Base-by-base conservation (phyloP, 2,797 vertebrate species). In the Sarcophilus harrisii region DNA sequence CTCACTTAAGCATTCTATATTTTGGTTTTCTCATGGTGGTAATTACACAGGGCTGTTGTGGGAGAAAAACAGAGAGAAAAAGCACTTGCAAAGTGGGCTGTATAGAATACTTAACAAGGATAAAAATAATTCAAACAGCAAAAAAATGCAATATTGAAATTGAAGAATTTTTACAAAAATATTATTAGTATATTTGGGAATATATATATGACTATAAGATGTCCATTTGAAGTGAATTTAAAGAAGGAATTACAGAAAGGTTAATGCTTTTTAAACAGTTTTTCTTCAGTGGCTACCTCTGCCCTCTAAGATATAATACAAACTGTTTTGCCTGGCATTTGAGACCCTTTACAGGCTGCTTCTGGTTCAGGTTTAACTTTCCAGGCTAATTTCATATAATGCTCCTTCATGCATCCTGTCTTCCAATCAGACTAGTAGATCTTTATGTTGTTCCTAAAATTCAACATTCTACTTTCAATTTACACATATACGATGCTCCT, bases 121-220 rank as follows among this genome's bases (percentile, higher is more conserved):
- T 59, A 94, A 92, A 12, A 95, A 52, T 55, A 94, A 92, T 30
- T 9, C 30, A 62, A 93, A 32, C 91, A 0, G 73, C 52, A 96
- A 62, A 93, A n/a, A 93, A 95, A 95, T 52, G 91, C n/a, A 57
- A 57, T 21, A 55, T 1, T 66, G 52, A n/a, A 94, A 96, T 94
- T 92, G 52, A 52, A 87, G 93, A 90, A 24, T 3, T 66, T 91
- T 73, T 52, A 59, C 2, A 58, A 94, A 92, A 96, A 96, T 12
- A 16, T 58, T 93, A 91, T 54, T 58, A 6, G 8, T 81, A 29
- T 58, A 14, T 59, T 96, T 96, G 91, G 18, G 55, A 94, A 94
- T 49, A 90, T 52, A 94, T 9, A 16, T 90, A 30, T 73, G 93
- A 91, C 89, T 49, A 49, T 49, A 87, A 49, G 73, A 49, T 87